A percentile compares a stretch with the other conserved stretches of the same genome.
phyloP scores from a whole-genome alignment of 1,140 invertebrate genomes.

The Chionoecetes opilio region DNA sequence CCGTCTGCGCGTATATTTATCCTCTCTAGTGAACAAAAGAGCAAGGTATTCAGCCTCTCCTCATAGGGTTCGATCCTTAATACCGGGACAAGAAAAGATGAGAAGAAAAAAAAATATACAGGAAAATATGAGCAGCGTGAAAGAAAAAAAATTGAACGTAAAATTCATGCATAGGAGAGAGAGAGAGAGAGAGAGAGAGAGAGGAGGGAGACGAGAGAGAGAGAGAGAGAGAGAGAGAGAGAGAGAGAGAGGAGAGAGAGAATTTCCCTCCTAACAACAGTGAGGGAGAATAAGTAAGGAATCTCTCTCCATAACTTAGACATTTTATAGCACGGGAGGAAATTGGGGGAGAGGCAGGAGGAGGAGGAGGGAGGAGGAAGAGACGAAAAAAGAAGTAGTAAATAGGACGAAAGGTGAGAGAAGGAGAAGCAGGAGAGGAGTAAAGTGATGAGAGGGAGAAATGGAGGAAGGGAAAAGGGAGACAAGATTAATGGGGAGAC shows the following conservation, averaged over 20 bases:
- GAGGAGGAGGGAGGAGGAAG: background rate
- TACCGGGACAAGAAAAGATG: too few species aligned
- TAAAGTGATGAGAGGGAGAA: background rate
- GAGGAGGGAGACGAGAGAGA: background rate
- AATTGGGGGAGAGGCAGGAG: background rate
- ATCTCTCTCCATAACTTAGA: background rate
- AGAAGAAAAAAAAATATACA: too few species aligned
- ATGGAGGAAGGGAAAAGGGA: too few species aligned
- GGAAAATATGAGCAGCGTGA: too few species aligned
- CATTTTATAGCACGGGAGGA: conserved; percentile 29
- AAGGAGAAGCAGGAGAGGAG: background rate
- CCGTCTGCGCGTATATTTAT: too few species aligned
- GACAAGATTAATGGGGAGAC: background rate
- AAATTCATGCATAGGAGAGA: background rate
- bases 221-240: background rate
- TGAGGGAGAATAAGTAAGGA: background rate
- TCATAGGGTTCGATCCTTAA: too few species aligned
- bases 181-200: background rate
- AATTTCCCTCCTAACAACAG: background rate
- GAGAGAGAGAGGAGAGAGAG: conserved; percentile 18
- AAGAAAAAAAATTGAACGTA: too few species aligned
- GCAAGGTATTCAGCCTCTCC: too few species aligned
- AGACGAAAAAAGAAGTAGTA: background rate
- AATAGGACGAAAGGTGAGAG: background rate
- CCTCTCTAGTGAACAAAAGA: too few species aligned